phyloP scores from a whole-genome alignment of 2,888 invertebrate genomes.

The Aphidoletes aphidimyza region DNA sequence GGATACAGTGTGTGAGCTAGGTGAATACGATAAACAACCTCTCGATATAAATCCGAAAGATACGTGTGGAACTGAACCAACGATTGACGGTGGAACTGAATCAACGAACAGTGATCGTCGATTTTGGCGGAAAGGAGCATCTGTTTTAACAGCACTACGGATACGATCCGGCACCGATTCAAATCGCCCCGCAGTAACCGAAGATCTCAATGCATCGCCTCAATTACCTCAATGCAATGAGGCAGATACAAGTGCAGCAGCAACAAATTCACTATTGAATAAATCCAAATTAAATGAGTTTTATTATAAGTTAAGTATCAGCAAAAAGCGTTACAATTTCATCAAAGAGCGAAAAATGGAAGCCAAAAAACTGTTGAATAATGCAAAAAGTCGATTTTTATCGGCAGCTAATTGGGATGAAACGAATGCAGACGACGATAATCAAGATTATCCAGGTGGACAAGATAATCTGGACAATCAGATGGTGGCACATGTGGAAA shows the following conservation, averaged over 20 bases:
- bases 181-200: neutral
- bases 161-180: neutral
- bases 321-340: conserved; percentile 55
- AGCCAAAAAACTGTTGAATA: conserved; percentile 41
- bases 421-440: neutral
- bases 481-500: no score
- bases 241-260: neutral
- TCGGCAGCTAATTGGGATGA: neutral
- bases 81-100: neutral
- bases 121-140: conserved; percentile 27
- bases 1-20: neutral
- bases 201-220: conserved; percentile 35
- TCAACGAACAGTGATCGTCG: neutral
- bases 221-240: conserved; percentile 13
- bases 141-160: neutral
- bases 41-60: neutral
- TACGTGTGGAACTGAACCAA: neutral
- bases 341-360: conserved; percentile 54
- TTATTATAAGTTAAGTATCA: conserved; percentile 58
- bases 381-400: conserved; percentile 48
- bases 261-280: conserved; percentile 55
- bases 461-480: no score
- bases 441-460: no score
- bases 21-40: neutral
- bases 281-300: conserved; percentile 58